phyloP scores from a whole-genome alignment of 1,140 invertebrate genomes.

The Coelopa frigida region DNA sequence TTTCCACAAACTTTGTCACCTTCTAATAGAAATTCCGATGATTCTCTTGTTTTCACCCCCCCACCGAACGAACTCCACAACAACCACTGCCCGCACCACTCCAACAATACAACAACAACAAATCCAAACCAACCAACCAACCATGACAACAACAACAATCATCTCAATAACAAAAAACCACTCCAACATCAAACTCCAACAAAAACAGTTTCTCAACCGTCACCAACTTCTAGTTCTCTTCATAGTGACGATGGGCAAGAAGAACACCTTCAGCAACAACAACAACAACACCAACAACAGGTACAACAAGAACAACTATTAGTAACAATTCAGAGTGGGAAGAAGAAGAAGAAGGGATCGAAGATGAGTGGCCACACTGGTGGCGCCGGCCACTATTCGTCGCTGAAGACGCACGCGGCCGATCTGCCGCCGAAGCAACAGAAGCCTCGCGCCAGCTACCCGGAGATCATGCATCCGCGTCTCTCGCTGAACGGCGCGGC shows the following conservation, averaged over 20 bases:
- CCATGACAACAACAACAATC: neutral
- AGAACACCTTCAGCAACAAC: conserved; percentile 9
- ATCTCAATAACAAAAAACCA: neutral
- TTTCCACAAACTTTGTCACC: no score
- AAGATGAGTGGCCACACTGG: no score
- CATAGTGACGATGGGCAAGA: conserved; percentile 6
- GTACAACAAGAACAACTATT: conserved; percentile 12
- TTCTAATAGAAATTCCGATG: no score
- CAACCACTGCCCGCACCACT: neutral
- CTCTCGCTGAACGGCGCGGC: conserved; percentile 40
- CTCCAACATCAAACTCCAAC: neutral
- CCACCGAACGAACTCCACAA: no score
- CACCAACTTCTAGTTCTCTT: conserved; percentile 13
- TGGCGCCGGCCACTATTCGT: conserved; percentile 7
- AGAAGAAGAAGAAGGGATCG: no score
- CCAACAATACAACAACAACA: neutral
- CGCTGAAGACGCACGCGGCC: conserved; percentile 2
- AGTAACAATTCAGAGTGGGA: no score
- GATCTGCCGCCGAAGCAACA: conserved; percentile 12
- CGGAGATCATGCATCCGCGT: conserved; percentile 41
- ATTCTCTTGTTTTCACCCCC: no score
- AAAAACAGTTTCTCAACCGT: conserved; percentile 9
- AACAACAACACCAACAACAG: conserved; percentile 4
- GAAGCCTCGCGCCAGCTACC: conserved; percentile 29
- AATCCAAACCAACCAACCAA: neutral